Conservation (phyloP, 2,113 vertebrate species). For the Columbina picui region DNA sequence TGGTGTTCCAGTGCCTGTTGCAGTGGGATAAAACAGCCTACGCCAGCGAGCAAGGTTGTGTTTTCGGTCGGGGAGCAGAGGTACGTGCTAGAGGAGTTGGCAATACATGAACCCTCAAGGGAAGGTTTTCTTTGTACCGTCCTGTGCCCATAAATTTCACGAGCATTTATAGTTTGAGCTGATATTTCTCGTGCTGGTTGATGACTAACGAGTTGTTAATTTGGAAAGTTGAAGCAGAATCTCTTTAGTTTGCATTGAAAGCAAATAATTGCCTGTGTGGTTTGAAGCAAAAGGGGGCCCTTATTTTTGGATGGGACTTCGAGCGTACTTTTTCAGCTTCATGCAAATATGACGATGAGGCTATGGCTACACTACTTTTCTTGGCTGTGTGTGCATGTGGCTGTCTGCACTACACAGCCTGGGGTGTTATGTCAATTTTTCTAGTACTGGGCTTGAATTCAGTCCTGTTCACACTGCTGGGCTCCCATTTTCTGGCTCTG, state of each 20-base stretch:
- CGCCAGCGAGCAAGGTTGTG: rapidly evolving
- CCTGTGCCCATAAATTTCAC: neutral
- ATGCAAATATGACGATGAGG: neutral
- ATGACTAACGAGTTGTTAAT: neutral
- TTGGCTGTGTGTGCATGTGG: neutral
- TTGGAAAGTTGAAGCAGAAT: neutral
- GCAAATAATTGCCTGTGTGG: neutral
- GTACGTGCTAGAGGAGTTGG: neutral
- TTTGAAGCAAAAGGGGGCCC: neutral
- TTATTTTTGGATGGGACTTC: neutral
- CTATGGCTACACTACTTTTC: neutral
- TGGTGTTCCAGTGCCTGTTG: neutral
- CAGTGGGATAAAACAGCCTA: neutral
- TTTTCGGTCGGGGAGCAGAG: neutral
- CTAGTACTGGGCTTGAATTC: neutral
- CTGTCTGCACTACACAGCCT: neutral
- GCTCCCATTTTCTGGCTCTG: neutral
- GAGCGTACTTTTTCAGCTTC: neutral
- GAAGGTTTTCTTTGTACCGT: neutral
- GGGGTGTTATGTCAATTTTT: neutral
- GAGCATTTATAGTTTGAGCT: neutral
- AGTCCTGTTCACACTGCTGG: neutral
- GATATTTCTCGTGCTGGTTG: neutral
- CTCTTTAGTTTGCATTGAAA: neutral
- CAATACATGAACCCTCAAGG: rapidly evolving